A percentile compares a stretch with the other conserved stretches of the same genome.
These are phyloP conservation scores for Aromia moschata DNA, from an alignment of 2,888 invertebrate genomes.

Conservation along the genomic window DNA sequence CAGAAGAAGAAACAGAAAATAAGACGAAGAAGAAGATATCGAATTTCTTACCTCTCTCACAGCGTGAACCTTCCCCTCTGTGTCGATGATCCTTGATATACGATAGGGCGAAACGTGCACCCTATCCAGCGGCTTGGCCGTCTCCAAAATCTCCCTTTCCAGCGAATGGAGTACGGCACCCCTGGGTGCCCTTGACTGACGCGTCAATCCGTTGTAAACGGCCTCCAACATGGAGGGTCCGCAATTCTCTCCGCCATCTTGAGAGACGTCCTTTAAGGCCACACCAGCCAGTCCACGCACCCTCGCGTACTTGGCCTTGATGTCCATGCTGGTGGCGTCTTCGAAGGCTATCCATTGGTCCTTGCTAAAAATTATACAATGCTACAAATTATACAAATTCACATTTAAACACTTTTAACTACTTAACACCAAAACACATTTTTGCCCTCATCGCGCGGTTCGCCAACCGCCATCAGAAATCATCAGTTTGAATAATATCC, in stretches of 20 bases:
- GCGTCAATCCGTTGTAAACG: constrained; percentile 66
- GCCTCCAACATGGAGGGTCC: constrained; percentile 65
- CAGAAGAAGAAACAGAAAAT: no score
- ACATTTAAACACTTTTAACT: no score
- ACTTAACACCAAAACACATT: no score
- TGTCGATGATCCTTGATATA: constrained; percentile 77
- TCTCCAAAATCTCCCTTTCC: constrained; percentile 70
- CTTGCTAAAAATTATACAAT: constrained; percentile 62
- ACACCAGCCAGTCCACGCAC: constrained; percentile 77
- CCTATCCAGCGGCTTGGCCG: constrained; percentile 65
- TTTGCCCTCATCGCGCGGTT: no score
- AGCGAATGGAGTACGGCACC: constrained; percentile 72
- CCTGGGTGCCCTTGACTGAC: constrained; percentile 71
- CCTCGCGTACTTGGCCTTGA: constrained; percentile 79
- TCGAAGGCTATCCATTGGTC: constrained; percentile 81
- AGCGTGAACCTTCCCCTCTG: constrained; percentile 76
- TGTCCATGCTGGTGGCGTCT: constrained; percentile 75
- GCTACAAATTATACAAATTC: no score
- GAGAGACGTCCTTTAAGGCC: constrained; percentile 69
- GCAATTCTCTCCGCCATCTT: constrained; percentile 65
- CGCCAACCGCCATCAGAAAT: no score
- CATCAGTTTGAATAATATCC: no score
- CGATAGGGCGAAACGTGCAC: constrained; percentile 77
- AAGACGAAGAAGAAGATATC: no score
- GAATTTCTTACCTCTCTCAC: constrained; percentile 72